Conservation (phyloP, 2,888 invertebrate genomes). For the Chamaedrilus cognettii region DNA sequence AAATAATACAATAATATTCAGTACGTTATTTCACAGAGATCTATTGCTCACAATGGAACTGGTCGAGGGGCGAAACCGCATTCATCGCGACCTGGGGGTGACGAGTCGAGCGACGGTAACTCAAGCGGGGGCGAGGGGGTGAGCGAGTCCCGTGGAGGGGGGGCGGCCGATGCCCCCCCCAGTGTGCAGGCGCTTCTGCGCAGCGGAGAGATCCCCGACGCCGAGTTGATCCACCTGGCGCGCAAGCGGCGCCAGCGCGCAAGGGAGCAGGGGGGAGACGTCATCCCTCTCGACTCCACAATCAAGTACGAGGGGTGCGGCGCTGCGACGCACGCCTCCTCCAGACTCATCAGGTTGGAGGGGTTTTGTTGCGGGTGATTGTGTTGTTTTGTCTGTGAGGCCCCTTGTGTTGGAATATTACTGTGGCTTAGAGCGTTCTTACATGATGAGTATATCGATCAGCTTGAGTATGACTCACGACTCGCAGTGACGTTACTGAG, state of each 20-base stretch:
- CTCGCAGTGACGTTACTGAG: neutral
- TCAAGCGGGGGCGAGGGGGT: conserved; percentile 11
- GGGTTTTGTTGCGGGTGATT: too few relatives aligned
- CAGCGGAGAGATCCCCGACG: conserved; percentile 92
- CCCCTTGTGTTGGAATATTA: too few relatives aligned
- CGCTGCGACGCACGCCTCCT: conserved; percentile 61
- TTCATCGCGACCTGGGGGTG: too few relatives aligned
- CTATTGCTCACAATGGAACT: too few relatives aligned
- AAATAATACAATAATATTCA: too few relatives aligned
- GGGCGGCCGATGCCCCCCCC: neutral
- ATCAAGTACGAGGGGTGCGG: conserved; percentile 47
- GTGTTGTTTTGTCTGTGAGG: too few relatives aligned
- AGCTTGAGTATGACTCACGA: too few relatives aligned
- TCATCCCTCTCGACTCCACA: conserved; percentile 64
- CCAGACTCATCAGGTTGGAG: conserved; percentile 71
- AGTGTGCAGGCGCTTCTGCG: conserved; percentile 2
- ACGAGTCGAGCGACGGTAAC: too few relatives aligned
- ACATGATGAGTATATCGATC: too few relatives aligned
- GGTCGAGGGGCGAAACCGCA: too few relatives aligned
- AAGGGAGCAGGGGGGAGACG: conserved; percentile 77
- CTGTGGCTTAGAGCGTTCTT: too few relatives aligned
- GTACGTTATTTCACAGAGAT: too few relatives aligned
- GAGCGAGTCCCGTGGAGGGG: neutral
- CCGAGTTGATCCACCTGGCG: conserved; percentile 96
- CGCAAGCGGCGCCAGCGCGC: conserved; percentile 93